Evolutionary conservation across 2,797 vertebrate genomes (phyloP), one percentile per base, ranked within the genome.

Genomic region (Spinus pinus): DNA sequence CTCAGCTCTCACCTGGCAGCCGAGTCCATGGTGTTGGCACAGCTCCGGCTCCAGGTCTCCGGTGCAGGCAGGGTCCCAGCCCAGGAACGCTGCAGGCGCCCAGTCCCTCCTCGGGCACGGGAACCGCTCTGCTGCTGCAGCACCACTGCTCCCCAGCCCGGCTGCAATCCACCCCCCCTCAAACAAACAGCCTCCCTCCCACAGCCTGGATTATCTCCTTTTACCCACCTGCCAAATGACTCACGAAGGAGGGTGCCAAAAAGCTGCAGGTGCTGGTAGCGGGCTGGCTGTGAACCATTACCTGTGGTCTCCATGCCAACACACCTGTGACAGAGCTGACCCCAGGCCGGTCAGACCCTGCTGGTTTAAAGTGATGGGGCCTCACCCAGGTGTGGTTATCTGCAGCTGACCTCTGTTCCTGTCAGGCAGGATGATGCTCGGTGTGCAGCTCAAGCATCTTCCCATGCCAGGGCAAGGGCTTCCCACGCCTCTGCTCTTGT

Each of bases 401-500:
- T 8, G 46, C 1, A 1, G 47, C 44, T 75, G 50, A 4, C 15
- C 67, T 46, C 37, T 4, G 28, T 0, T 28, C 53, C 41, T 1
- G 60, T 19, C 30, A 14, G 4, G 44, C 0, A 3, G 28, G 25
- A 22, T 14, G 90, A 14, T 47, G 10, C 41, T 81, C 0, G 0
- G 23, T 1, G 6, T 11, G 35, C 58, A 28, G 74, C 37, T 46
- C 44, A 16, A 35, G 41, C 62, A 35, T 9, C 54, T 47, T 27
- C 60, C 49, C 6, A 2, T 2, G 6, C 18, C 31, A 31, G 27
- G 47, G 28, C 56, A 60, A 11, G 41, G 12, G 14, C 15, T 67
- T 46, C 75, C 44, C 2, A 0, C 2, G 2, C 7, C 2, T 0
- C 44, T 44, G 60, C 56, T 71, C 30, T 14, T 10, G 0, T 20